phyloP scores from a whole-genome alignment of 35 echinoderm and acorn worm genomes.

The Eucidaris tribuloides region DNA sequence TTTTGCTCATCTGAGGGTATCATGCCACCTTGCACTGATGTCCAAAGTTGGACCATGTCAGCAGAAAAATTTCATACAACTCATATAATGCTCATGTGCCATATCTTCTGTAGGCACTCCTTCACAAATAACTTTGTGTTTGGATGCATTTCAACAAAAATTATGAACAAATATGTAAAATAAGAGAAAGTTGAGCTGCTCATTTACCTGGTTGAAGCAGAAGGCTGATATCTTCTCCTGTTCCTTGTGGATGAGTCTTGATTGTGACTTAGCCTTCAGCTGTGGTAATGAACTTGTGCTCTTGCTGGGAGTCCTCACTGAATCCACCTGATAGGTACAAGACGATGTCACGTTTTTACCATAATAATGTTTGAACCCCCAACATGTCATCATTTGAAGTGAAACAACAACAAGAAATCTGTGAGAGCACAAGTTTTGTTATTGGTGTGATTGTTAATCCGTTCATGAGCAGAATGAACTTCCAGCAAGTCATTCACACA shows the following conservation, averaged over 20 bases:
- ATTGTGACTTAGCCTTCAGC: constrained; percentile 26
- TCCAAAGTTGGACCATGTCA: too few species aligned
- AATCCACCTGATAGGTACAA: constrained; percentile 39
- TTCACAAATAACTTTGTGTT: not conserved
- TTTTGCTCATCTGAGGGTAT: too few species aligned
- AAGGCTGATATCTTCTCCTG: constrained; percentile 93
- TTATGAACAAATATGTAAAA: not conserved
- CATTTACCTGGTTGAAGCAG: constrained; percentile 91
- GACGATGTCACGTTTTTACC: not conserved
- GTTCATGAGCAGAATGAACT: too few species aligned
- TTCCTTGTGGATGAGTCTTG: constrained; percentile 88
- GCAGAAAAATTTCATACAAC: too few species aligned
- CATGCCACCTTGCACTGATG: too few species aligned
- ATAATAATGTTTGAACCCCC: not conserved
- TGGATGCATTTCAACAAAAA: not conserved
- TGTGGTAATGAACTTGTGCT: constrained; percentile 3
- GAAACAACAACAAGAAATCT: not conserved
- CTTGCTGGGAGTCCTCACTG: constrained; percentile 16
- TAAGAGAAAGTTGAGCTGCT: too few species aligned
- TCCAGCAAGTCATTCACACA: too few species aligned
- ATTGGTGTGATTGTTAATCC: not conserved
- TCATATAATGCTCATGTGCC: too few species aligned
- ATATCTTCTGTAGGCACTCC: not conserved
- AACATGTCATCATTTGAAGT: not conserved
- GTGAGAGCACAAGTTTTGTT: not conserved